Evolutionary conservation across 2,113 vertebrate genomes (phyloP).

Genomic region (Nyctibius bracteatus): DNA sequence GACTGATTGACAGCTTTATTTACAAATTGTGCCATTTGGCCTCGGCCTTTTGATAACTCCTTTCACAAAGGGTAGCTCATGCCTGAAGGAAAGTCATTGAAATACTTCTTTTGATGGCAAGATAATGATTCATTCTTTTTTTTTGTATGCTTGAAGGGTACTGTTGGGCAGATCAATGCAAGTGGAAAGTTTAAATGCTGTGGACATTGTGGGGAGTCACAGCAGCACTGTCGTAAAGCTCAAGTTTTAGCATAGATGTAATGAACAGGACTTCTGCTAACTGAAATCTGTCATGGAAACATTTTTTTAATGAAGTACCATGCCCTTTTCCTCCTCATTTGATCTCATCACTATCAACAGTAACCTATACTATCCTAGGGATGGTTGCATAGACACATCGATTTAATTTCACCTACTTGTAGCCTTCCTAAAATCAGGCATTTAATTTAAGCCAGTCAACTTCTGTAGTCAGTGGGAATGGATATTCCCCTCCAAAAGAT

Average conservation of each 20-base stretch:
- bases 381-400: neutral
- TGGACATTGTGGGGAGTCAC: neutral
- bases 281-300: neutral
- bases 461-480: neutral
- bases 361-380: neutral
- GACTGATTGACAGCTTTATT: slow-evolving; percentile 34
- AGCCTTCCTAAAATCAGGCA: neutral
- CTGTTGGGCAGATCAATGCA: slow-evolving; percentile 5
- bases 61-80: slow-evolving; percentile 1
- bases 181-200: neutral
- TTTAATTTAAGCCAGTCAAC: neutral
- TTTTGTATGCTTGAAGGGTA: neutral
- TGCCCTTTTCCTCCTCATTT: neutral
- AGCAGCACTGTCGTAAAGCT: neutral
- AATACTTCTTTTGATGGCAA: slow-evolving; percentile 29
- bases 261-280: neutral
- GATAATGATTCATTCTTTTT: slow-evolving; percentile 13
- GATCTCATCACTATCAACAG: neutral
- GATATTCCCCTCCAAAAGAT: neutral
- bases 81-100: slow-evolving; percentile 27
- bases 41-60: slow-evolving; percentile 41
- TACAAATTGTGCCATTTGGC: slow-evolving; percentile 37
- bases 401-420: neutral
- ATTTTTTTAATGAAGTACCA: neutral
- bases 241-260: neutral